Evolutionary conservation across 2,797 vertebrate species (phyloP), one percentile per base, ranked within the genome.

Genomic region (Cirrhinus molitorella): DNA sequence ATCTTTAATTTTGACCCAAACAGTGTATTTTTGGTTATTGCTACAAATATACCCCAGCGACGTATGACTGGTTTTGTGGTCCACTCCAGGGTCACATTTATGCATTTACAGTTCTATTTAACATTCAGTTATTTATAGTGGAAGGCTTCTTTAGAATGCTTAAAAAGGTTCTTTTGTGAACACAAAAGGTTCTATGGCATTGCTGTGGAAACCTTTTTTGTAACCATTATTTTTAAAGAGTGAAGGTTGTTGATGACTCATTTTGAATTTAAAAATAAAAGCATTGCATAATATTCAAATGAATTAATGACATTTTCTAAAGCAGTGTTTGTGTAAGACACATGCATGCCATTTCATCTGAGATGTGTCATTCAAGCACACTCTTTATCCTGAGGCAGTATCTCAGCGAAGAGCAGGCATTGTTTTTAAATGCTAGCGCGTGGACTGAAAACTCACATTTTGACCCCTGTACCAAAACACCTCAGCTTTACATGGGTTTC

Each of bases 331-430:
- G 66, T 34, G 21, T 73, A 57, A 40, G 40, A 66, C 59, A 47
- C 53, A 51, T 73, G 66, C 40, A 31, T 28, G 66, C 19, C 17
- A 40, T 40, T 79, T 23, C 43, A 82, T 70, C 19, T 25, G 80
- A 83, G 80, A 80, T 51, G 63, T 74, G 45, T 55, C 53, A 83
- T 74, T 74, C 61, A 28, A 85, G 81, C 68, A 76, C 66, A 53
- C 72, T 65, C 68, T 84, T 31, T 79, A 82, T 86, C 86, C 86
- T 83, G 88, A 88, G 84, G 61, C 79, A 40, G 53, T 68, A 76
- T 40, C 57, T 65, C 57, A 66, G 70, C 17, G 10, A 73, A 34
- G 57, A 74, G 43, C 71, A 66, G 71, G 47, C 47, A 8, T 66
- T 71, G 71, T 19, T 63, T 25, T 40, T 74, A 73, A 40, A 65